Base-by-base conservation (phyloP, 2,113 vertebrate genomes). In the Eclectus roratus region DNA sequence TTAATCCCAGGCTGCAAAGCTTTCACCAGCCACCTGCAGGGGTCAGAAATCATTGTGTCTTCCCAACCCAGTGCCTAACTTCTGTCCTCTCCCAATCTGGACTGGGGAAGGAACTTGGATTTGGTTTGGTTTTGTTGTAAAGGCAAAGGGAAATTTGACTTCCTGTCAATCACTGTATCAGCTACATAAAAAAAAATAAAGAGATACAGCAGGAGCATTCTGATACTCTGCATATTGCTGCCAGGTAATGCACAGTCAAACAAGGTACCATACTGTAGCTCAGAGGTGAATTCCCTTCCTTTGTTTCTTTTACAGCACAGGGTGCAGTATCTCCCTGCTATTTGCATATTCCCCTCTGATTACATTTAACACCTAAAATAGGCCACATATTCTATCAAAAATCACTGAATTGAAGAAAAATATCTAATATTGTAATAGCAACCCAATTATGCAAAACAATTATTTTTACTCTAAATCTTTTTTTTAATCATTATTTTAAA, bases 141-240 rank as follows among this genome's bases (percentile, higher is more conserved):
- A 94, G n/a, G 14, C 13, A 29, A 19, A 83, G 11, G 16, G 20
- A 77, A 88, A 77, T 68, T 7, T 53, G n/a, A 81, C 39, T 41
- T 74, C 53, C 29, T 35, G 4, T 44, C 39, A 90, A n/a, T 46
- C 61, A 39, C 7, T 2, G 0, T 35, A 79, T 24, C 8, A 11
- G 41, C 28, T 70, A 53, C 8, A 0, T n/a, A 13, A 56, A 0
- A 39, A 17, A 0, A 41, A 19, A 50, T n/a, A 47, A 44, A 17
- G 16, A 5, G 31, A 39, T 43, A 52, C 2, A 83, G 43, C 25
- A 61, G 27, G 17, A 66, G 1, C 56, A 79, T 66, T 71, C 52
- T 33, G 44, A 55, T 84, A 52, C n/a, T 73, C 17, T 72, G 16
- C 1, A 1, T 11, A 25, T 52, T 20, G 65, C 33, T 56, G 50